Percentiles rank a stretch among this genome's conserved stretches.
These are phyloP conservation scores for Sebastes jordani DNA, from an alignment of 2,797 vertebrate genomes.

Conservation along the genomic window DNA sequence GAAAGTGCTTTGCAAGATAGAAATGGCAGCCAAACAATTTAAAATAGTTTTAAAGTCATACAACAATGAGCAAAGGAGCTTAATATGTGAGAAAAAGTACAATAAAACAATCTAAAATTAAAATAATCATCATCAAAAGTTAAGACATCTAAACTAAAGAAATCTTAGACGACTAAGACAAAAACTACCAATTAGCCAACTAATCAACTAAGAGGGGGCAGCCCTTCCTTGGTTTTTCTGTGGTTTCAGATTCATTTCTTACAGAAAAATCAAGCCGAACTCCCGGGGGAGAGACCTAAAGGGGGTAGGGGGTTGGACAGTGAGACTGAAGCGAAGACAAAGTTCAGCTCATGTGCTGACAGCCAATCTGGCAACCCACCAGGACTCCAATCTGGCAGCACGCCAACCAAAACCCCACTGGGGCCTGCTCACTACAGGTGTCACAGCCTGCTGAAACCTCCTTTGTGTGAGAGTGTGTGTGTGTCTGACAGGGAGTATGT, in stretches of 20 bases:
- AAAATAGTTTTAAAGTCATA: too few relatives aligned
- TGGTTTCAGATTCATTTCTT: background rate
- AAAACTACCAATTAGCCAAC: too few relatives aligned
- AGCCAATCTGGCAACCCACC: conserved; percentile 69
- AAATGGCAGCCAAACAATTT: too few relatives aligned
- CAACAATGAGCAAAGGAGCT: too few relatives aligned
- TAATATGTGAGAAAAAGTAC: too few relatives aligned
- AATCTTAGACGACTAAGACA: too few relatives aligned
- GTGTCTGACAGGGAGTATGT: background rate
- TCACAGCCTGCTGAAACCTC: conserved; percentile 25
- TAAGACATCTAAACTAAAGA: too few relatives aligned
- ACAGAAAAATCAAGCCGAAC: conserved; percentile 23
- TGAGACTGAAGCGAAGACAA: conserved; percentile 38
- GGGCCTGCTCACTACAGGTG: conserved; percentile 51
- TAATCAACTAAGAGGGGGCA: too few relatives aligned
- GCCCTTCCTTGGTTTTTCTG: background rate
- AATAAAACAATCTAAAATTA: too few relatives aligned
- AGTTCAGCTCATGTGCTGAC: conserved; percentile 64
- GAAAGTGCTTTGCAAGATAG: too few relatives aligned
- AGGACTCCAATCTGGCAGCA: conserved; percentile 50
- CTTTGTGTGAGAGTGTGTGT: background rate
- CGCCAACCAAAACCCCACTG: conserved; percentile 50
- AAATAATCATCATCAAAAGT: too few relatives aligned
- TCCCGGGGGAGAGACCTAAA: conserved; percentile 15
- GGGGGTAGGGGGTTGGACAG: background rate